These are phyloP conservation scores for Copsychus sechellarum DNA, from an alignment of 2,113 vertebrate genomes.

Conservation along the genomic window DNA sequence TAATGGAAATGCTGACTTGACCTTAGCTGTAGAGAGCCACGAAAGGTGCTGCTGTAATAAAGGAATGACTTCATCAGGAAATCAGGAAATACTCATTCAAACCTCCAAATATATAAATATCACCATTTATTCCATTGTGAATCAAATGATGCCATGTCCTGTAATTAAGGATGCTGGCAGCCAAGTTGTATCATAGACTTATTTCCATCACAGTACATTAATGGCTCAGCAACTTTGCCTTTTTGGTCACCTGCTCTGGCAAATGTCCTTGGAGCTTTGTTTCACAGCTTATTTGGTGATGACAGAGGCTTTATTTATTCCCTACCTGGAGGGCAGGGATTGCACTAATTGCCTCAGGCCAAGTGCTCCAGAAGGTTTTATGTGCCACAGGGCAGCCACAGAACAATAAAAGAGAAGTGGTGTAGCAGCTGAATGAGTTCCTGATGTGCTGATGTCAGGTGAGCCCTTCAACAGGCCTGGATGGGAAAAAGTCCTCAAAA, in stretches of 20 bases:
- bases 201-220: constrained; percentile 48
- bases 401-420: constrained; percentile 13
- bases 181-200: constrained; percentile 53
- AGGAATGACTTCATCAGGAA: constrained; percentile 80
- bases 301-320: constrained; percentile 54
- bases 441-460: constrained; percentile 29
- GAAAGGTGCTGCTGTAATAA: constrained; percentile 68
- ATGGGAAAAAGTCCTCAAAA: neutral
- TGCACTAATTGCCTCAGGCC: constrained; percentile 29
- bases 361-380: neutral
- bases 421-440: constrained; percentile 9
- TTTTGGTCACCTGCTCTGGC: constrained; percentile 61
- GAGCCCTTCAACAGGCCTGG: neutral
- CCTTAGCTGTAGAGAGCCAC: constrained; percentile 50
- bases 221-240: constrained; percentile 54
- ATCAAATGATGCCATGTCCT: constrained; percentile 78
- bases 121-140: constrained; percentile 76
- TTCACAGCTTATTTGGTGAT: constrained; percentile 54
- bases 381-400: neutral
- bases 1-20: constrained; percentile 67
- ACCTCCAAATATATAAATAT: constrained; percentile 78
- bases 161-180: constrained; percentile 73
- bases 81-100: constrained; percentile 81
- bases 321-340: constrained; percentile 42
- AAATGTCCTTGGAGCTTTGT: constrained; percentile 36